phyloP scores from a whole-genome alignment of 2,797 vertebrate genomes.

The Eospalax fontanierii region DNA sequence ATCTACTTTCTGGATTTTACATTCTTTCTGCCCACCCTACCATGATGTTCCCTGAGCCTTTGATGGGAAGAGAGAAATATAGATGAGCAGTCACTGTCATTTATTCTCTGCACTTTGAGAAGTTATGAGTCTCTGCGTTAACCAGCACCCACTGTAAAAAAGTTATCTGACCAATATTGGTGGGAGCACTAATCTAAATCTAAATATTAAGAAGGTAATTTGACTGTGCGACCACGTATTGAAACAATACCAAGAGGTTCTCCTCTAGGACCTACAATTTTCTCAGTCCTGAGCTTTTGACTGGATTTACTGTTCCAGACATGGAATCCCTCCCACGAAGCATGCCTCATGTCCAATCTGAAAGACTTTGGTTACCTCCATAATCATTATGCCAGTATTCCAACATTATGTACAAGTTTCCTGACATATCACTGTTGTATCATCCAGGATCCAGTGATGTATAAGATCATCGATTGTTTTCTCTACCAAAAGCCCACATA shows the following conservation, averaged over 20 bases:
- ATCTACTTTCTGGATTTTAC: background rate
- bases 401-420: background rate
- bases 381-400: background rate
- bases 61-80: background rate
- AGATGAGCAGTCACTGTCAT: background rate
- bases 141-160: background rate
- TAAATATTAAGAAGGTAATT: background rate
- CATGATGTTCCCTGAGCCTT: background rate
- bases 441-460: background rate
- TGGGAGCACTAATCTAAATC: background rate
- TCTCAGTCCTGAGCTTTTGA: background rate
- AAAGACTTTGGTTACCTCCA: background rate
- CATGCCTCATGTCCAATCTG: background rate
- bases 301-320: background rate
- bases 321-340: background rate
- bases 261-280: too few species aligned
- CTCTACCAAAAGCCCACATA: background rate
- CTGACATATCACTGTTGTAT: background rate
- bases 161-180: background rate
- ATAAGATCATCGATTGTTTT: background rate
- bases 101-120: background rate
- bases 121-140: background rate
- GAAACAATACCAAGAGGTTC: background rate
- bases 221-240: background rate
- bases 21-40: background rate